phyloP scores from a whole-genome alignment of 2,113 vertebrate genomes.

The Podarcis muralis region DNA sequence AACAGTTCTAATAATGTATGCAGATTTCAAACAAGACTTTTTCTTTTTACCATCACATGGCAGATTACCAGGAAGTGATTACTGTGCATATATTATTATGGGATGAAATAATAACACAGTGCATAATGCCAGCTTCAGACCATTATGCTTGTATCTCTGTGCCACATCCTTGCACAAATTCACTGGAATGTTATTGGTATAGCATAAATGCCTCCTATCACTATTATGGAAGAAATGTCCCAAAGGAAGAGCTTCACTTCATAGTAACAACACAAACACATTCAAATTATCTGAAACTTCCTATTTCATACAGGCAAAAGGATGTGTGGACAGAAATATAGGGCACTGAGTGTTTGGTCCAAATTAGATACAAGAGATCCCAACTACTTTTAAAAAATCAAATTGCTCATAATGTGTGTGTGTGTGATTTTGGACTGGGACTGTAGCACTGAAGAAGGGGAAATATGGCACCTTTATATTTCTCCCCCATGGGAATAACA shows the following conservation, averaged over 20 bases:
- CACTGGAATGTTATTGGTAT: slow-evolving; percentile 49
- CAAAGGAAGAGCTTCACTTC: slow-evolving; percentile 1
- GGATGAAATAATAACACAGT: slow-evolving; percentile 57
- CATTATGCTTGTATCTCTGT: slow-evolving; percentile 58
- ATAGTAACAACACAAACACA: slow-evolving; percentile 24
- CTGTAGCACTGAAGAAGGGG: no score
- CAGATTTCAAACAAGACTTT: slow-evolving; percentile 56
- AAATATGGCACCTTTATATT: no score
- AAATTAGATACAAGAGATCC: no score
- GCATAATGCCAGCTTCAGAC: slow-evolving; percentile 54
- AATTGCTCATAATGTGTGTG: no score
- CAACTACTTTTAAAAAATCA: no score
- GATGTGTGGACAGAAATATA: no score
- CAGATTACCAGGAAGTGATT: slow-evolving; percentile 48
- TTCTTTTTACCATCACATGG: slow-evolving; percentile 52
- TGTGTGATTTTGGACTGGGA: no score
- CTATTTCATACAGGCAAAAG: no score
- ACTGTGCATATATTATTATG: slow-evolving; percentile 53
- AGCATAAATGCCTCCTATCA: slow-evolving; percentile 26
- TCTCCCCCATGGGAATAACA: no score
- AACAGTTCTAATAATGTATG: slow-evolving; percentile 40
- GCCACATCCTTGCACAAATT: slow-evolving; percentile 29
- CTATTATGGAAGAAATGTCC: slow-evolving; percentile 15
- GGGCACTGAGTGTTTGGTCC: no score
- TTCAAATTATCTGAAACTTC: no score